Conservation (phyloP, 2,888 invertebrate genomes). For the Epistrophella euchroma region DNA sequence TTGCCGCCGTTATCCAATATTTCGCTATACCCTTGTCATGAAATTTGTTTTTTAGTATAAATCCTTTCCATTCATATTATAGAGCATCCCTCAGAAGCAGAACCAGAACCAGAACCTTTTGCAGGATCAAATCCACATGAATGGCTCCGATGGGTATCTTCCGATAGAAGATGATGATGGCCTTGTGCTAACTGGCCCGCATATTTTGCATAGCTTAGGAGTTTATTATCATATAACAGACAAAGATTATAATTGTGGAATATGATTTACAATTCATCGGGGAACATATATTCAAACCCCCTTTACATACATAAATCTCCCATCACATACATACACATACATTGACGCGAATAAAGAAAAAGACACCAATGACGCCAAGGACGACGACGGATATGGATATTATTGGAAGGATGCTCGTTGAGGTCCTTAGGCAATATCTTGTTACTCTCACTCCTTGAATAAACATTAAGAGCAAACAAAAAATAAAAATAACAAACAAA, state of each 20-base stretch:
- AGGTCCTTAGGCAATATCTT: conserved; percentile 44
- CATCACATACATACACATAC: conserved; percentile 3
- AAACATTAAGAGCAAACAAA: conserved; percentile 36
- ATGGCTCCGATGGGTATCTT: conserved; percentile 20
- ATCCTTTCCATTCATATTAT: conserved; percentile 43
- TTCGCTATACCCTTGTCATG: conserved; percentile 16
- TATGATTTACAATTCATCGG: conserved; percentile 61
- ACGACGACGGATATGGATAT: conserved; percentile 20
- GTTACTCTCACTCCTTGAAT: conserved; percentile 34
- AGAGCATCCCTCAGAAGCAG: conserved; percentile 35
- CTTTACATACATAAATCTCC: not conserved
- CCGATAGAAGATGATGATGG: conserved; percentile 22
- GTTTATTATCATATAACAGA: conserved; percentile 61
- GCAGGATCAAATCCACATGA: conserved; percentile 5
- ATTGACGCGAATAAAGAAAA: not conserved
- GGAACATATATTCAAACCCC: not conserved
- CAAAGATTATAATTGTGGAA: conserved; percentile 62
- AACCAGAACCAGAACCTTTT: conserved; percentile 14
- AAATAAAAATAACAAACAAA: not conserved
- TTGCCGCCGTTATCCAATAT: not conserved
- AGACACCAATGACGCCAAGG: not conserved
- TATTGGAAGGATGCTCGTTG: conserved; percentile 41
- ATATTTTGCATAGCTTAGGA: conserved; percentile 59
- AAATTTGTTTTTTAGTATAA: conserved; percentile 55
- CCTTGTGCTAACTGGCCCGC: conserved; percentile 64